These are phyloP conservation scores for Erpetoichthys calabaricus DNA, from an alignment of 2,797 vertebrate genomes.

Conservation along the genomic window DNA sequence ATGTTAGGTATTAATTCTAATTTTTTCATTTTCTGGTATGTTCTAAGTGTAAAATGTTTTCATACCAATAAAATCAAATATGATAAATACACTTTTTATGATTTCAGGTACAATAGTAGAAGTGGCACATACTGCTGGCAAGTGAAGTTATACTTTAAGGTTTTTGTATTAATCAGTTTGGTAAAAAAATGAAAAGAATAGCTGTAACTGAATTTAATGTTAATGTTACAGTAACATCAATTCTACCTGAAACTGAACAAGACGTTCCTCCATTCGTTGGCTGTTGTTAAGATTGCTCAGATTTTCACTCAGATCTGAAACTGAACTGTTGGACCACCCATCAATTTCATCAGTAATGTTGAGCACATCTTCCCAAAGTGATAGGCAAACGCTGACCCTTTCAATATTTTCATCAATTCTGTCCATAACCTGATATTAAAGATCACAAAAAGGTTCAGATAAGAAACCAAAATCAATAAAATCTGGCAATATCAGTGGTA, in stretches of 20 bases:
- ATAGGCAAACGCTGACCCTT: conserved; percentile 48
- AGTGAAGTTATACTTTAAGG: neutral
- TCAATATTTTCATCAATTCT: conserved; percentile 71
- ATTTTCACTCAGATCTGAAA: conserved; percentile 59
- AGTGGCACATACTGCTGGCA: no score
- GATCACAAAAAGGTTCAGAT: conserved; percentile 1
- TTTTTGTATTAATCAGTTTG: neutral
- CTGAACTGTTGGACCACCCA: conserved; percentile 57
- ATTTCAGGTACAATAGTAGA: no score
- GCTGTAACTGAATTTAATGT: neutral
- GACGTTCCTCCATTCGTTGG: conserved; percentile 47
- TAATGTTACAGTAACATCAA: conserved; percentile 12
- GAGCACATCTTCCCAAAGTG: conserved; percentile 75
- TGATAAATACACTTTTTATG: no score
- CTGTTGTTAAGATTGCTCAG: conserved; percentile 58
- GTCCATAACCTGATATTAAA: conserved; percentile 60
- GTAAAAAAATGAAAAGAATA: no score
- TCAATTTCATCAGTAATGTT: conserved; percentile 65
- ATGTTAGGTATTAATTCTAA: no score
- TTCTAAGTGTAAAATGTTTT: no score
- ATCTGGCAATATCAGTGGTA: neutral
- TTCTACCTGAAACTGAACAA: conserved; percentile 73
- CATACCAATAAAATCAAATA: no score
- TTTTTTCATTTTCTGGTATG: no score
- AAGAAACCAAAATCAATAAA: conserved; percentile 4